Evolutionary conservation across 2,113 vertebrate genomes (phyloP).

Genomic region (Atrichornis clamosus): DNA sequence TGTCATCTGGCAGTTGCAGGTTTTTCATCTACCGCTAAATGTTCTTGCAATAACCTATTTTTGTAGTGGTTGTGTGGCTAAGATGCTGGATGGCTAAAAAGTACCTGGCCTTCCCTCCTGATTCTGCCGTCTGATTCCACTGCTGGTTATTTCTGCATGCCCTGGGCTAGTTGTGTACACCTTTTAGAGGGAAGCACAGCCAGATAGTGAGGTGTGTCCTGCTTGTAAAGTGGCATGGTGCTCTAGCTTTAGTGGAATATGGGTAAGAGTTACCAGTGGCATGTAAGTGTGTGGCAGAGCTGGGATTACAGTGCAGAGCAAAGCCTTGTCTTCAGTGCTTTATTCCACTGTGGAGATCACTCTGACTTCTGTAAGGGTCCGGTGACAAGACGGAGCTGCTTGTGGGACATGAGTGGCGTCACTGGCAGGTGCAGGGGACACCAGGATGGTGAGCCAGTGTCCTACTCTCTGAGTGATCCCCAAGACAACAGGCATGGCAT

Average conservation of each 20-base stretch:
- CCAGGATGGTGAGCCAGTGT: neutral
- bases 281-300: neutral
- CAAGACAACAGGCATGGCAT: fast-evolving
- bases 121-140: neutral
- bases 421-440: neutral
- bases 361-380: neutral
- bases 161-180: neutral
- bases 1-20: neutral
- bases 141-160: fast-evolving
- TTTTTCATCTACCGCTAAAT: neutral
- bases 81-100: neutral
- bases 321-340: neutral
- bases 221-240: neutral
- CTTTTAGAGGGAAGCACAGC: neutral
- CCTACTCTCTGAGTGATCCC: neutral
- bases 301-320: neutral
- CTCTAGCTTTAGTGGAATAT: neutral
- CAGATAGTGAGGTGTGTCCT: neutral
- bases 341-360: neutral
- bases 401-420: neutral
- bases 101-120: neutral
- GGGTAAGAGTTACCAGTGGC: neutral
- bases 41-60: neutral
- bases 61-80: neutral
- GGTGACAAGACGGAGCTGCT: neutral